These are phyloP conservation scores for Fragum sueziense DNA, from an alignment of 2,888 invertebrate genomes.

Conservation along the genomic window DNA sequence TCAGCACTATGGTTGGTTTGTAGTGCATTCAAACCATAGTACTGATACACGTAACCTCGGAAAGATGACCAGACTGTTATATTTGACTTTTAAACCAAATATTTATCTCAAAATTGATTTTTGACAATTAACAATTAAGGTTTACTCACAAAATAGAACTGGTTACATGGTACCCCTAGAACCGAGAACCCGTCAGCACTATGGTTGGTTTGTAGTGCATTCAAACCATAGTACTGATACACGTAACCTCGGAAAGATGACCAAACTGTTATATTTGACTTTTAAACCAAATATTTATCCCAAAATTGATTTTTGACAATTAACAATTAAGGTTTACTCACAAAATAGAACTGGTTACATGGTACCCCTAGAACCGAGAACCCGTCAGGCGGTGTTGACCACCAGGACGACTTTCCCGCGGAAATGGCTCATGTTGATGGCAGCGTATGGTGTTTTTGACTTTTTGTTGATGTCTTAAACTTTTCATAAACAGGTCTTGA, in stretches of 20 bases:
- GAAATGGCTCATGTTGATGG: constrained; percentile 56
- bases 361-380: constrained; percentile 83
- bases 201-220: constrained; percentile 83
- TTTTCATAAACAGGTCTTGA: too few species aligned
- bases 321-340: too few species aligned
- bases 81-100: too few species aligned
- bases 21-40: constrained; percentile 83
- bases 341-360: constrained; percentile 83
- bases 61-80: too few species aligned
- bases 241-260: constrained; percentile 84
- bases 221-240: constrained; percentile 83
- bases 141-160: constrained; percentile 81
- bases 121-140: too few species aligned
- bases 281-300: too few species aligned
- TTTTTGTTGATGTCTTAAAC: too few species aligned
- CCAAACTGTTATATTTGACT: too few species aligned
- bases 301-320: too few species aligned
- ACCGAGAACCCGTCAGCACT: constrained; percentile 77
- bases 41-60: constrained; percentile 83
- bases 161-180: constrained; percentile 84
- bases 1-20: constrained; percentile 77
- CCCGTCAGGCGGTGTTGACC: constrained; percentile 83
- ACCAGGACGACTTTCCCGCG: constrained; percentile 78
- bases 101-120: too few species aligned
- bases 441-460: too few species aligned